Conservation (phyloP, 2,888 invertebrate species). For the Acanthosepion lycidas region DNA sequence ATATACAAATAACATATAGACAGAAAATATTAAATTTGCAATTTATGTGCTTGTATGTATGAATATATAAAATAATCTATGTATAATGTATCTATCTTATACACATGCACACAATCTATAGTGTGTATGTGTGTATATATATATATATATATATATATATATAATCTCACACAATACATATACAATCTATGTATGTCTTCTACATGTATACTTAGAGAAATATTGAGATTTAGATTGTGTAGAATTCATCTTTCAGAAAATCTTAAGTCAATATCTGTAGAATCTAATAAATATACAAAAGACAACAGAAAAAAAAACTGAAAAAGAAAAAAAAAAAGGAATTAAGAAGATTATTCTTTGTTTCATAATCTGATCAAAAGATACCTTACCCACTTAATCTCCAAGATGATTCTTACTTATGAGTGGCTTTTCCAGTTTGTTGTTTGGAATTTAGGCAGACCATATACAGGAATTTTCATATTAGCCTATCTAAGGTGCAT, state of each 20-base stretch:
- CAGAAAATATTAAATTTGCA: background rate
- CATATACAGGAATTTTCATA: background rate
- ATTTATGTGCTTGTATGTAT: background rate
- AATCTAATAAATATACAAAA: constrained; percentile 33
- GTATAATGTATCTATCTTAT: background rate
- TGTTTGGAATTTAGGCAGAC: background rate
- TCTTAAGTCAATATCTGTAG: constrained; percentile 17
- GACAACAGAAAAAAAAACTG: background rate
- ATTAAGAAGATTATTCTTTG: constrained; percentile 2
- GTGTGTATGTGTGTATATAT: background rate
- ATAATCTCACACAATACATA: background rate
- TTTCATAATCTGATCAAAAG: constrained; percentile 8
- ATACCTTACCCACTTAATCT: background rate
- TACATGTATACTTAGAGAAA: background rate
- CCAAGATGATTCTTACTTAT: constrained; percentile 33
- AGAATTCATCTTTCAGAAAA: background rate
- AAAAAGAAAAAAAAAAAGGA: background rate
- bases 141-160: background rate
- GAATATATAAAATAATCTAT: background rate
- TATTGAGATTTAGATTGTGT: background rate
- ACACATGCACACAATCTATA: background rate
- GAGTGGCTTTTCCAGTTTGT: background rate
- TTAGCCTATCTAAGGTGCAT: constrained; percentile 18
- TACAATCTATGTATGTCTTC: background rate
- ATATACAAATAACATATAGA: background rate